A percentile compares a stretch with the other conserved stretches of the same genome.
phyloP scores from a whole-genome alignment of 35 echinoderm and acorn worm genomes.

The Ophiothrix spiculata region DNA sequence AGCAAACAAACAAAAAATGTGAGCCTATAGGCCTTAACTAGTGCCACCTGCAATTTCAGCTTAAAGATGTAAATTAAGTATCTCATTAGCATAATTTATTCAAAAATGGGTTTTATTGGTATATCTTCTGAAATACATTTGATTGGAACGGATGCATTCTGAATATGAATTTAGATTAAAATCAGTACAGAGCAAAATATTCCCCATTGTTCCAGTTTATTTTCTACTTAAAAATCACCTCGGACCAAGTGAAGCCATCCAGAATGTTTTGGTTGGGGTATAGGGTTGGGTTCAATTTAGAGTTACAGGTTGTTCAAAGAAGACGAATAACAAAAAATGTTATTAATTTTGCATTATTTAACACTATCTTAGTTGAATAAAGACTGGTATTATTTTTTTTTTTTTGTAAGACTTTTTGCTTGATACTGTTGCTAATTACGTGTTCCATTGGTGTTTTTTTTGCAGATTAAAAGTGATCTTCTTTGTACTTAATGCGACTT shows the following conservation, averaged over 20 bases:
- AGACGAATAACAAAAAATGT: no score
- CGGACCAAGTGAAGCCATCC: no score
- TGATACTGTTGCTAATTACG: not conserved
- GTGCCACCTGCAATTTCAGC: not conserved
- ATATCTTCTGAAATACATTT: no score
- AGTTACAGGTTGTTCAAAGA: no score
- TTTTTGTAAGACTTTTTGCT: not conserved
- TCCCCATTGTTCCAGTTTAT: no score
- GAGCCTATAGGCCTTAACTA: no score
- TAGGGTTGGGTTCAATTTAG: no score
- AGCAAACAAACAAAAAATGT: not conserved
- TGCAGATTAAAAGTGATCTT: constrained; percentile 60
- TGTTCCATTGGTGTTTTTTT: constrained; percentile 14
- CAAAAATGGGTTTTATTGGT: not conserved
- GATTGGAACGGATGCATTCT: no score
- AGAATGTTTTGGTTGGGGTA: no score
- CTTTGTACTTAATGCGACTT: constrained; percentile 49
- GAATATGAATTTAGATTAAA: no score
- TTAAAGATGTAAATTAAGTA: not conserved
- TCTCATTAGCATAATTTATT: not conserved
- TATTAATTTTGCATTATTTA: not conserved
- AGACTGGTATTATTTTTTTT: not conserved
- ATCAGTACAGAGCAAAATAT: no score
- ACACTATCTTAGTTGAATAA: not conserved
- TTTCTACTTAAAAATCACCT: no score